Percentiles rank a stretch among this genome's conserved stretches.
These are phyloP conservation scores for Triplophysa yarkandensis DNA, from an alignment of 2,797 vertebrate genomes.

Conservation along the genomic window DNA sequence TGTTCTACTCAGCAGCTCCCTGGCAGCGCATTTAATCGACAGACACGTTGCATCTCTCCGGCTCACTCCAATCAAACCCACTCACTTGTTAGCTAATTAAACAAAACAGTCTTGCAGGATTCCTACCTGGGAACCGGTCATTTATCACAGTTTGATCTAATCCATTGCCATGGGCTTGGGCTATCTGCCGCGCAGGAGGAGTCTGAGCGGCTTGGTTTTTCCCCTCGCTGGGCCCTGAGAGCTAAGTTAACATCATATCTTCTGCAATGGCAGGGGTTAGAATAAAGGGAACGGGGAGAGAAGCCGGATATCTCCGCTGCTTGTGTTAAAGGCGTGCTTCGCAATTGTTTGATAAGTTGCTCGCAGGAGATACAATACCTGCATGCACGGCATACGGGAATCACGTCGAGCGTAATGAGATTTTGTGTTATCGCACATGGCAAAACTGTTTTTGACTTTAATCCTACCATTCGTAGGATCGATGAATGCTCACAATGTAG, in stretches of 20 bases:
- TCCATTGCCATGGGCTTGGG: constrained; percentile 41
- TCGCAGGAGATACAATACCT: background rate
- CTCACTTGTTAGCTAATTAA: constrained; percentile 72
- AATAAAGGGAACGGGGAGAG: background rate
- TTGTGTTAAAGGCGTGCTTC: background rate
- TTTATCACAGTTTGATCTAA: constrained; percentile 70
- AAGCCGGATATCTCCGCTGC: background rate
- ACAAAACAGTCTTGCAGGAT: constrained; percentile 68
- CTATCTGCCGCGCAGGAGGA: background rate
- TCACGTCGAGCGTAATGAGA: constrained; percentile 11
- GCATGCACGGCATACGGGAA: constrained; percentile 12
- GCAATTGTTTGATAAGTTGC: constrained; percentile 18
- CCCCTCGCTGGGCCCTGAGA: constrained; percentile 5
- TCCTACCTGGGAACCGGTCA: constrained; percentile 56
- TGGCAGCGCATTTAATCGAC: constrained; percentile 56
- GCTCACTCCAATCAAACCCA: constrained; percentile 68
- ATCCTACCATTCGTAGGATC: constrained; percentile 14
- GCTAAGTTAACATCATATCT: constrained; percentile 15
- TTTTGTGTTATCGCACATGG: constrained; percentile 14
- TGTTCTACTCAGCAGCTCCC: constrained; percentile 48
- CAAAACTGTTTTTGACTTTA: constrained; percentile 28
- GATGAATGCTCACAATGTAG: constrained; percentile 25
- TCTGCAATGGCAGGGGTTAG: background rate
- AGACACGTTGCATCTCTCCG: constrained; percentile 51
- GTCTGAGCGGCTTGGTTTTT: constrained; percentile 15